Base-by-base conservation (phyloP, 2,888 invertebrate species). In the Auanema freiburgensis region DNA sequence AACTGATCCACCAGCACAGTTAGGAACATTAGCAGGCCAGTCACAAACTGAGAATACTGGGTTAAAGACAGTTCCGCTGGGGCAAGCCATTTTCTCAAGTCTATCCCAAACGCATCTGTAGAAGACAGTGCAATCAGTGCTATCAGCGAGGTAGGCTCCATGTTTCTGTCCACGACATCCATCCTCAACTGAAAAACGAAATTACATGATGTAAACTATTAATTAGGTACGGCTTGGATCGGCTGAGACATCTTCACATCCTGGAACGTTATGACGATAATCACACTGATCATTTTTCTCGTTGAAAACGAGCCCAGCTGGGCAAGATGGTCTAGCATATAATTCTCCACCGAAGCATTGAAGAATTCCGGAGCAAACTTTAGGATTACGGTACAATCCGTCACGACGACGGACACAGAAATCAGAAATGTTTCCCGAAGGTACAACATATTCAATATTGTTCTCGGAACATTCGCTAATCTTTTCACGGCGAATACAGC, bases 91-190 rank as follows among this genome's bases (percentile, higher is more conserved):
- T 18, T 43, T 50, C 21, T 72, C 77, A 23, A 68, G 67, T 2
- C 67, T 60, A 33, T 73, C 74, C 79, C 78, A 79, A 6, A 79
- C 79, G 56, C 79, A 79, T n/a, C 79, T 78, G 55, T 71, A 78
- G 71, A 72, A 79, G 46, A 65, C 41, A n/a, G 69, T 62, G 63
- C 79, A 79, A 61, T 75, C 65, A 3, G 61, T 18, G 21, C 56
- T 58, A 55, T 77, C 66, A 1, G 73, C 68, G 42, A 78, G 56
- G 63, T 76, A 71, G 2, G 74, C 67, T 40, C 79, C 79, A 60
- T 79, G 79, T 21, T 57, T 68, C 43, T 51, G 18, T 23, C 53
- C 59, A 12, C 44, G 42, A 41, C 72, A 72, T 10, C 52, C 59
- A 18, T 14, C 12, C 4, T 41, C 40, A 24, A 51, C 18, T 25